A percentile compares a stretch with the other conserved stretches of the same genome.
phyloP scores from a whole-genome alignment of 2,888 invertebrate genomes.

The Philopedon plagiatum region DNA sequence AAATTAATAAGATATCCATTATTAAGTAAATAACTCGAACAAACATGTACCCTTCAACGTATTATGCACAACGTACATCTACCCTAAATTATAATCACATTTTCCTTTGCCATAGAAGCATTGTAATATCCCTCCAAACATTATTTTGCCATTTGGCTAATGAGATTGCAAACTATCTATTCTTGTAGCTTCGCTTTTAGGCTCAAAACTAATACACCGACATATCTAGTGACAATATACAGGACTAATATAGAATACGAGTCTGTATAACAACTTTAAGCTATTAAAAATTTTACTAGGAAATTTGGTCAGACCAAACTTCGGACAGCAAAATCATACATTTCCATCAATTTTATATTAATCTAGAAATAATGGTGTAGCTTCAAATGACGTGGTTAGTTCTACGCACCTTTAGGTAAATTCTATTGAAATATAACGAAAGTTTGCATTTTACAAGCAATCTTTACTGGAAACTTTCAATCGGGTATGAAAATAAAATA shows the following conservation, averaged over 20 bases:
- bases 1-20: background rate
- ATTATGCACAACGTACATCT: background rate
- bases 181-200: background rate
- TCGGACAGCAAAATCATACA: too few species aligned
- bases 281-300: too few species aligned
- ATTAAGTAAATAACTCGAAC: background rate
- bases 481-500: background rate
- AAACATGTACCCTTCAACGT: background rate
- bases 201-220: background rate
- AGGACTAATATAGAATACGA: background rate
- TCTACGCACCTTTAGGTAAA: too few species aligned
- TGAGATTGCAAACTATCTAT: conserved; percentile 13
- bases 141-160: conserved; percentile 15
- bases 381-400: too few species aligned
- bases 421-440: too few species aligned
- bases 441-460: too few species aligned
- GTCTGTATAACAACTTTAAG: too few species aligned
- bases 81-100: conserved; percentile 12
- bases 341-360: too few species aligned
- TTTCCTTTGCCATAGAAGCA: background rate
- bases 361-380: too few species aligned
- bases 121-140: conserved; percentile 17
- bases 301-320: too few species aligned
- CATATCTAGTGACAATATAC: background rate
- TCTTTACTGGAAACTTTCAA: too few species aligned